Evolutionary conservation across 2,113 vertebrate species (phyloP).

Genomic region (Drymodes brunneopygia): DNA sequence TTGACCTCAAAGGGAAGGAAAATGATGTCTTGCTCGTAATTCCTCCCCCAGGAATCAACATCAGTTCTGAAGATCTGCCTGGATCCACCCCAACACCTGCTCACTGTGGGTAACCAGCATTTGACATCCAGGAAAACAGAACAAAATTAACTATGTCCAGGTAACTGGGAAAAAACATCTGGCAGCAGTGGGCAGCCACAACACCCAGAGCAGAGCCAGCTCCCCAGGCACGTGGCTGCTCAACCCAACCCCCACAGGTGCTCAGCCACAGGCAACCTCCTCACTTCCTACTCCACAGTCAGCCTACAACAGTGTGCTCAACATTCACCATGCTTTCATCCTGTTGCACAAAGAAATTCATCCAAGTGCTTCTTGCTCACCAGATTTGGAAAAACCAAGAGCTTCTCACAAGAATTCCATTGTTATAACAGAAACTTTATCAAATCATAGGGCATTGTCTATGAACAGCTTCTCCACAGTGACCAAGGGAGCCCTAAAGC

Average conservation of each 20-base stretch:
- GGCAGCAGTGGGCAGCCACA: neutral
- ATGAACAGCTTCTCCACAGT: neutral
- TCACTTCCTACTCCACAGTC: neutral
- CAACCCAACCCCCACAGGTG: too few species aligned
- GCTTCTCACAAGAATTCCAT: neutral
- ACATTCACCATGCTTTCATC: neutral
- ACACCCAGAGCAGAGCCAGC: neutral
- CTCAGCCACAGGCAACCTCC: neutral
- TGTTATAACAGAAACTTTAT: neutral
- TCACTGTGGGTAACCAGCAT: neutral
- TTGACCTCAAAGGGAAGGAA: neutral
- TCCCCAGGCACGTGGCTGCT: neutral
- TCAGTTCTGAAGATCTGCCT: neutral
- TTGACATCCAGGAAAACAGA: neutral
- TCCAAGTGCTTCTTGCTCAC: neutral
- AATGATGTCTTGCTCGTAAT: rapidly evolving
- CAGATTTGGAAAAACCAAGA: neutral
- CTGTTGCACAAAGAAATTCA: neutral
- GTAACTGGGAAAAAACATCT: rapidly evolving
- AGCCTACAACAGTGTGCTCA: neutral
- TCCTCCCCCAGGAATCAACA: rapidly evolving
- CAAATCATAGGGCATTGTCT: neutral
- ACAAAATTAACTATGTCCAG: neutral
- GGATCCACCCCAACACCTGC: neutral
- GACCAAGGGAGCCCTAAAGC: neutral